Evolutionary conservation across 2,113 vertebrate genomes (phyloP), one percentile per base, ranked within the genome.

Genomic region (Chlorocebus sabaeus): DNA sequence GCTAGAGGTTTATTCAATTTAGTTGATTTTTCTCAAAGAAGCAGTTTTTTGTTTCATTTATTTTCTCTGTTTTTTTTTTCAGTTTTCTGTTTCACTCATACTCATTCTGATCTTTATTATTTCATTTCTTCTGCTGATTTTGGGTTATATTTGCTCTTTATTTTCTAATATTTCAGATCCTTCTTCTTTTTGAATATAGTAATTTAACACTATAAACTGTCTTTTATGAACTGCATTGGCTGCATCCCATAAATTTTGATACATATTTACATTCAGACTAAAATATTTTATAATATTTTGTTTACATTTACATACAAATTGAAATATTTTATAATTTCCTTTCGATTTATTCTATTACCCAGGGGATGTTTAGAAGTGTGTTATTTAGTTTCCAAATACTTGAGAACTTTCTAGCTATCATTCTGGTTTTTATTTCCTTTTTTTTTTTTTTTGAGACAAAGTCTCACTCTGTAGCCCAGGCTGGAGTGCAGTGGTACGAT

Each of bases 361-460:
- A 78, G 25, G 25, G 17, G 27, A 48, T 79, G 50, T 92, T 86
- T 84, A 82, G 67, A 93, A 70, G 12, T 75, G 27, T 75, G 9
- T 61, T 38, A 32, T 85, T 90, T 89, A 32, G 38, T 64, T 90
- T 90, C 59, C 68, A 95, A 95, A 76, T 81, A 84, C 43, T 93
- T 67, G 12, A 17, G 0, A 23, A 43, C 27, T 82, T 95, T 48
- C 9, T 72, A 64, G 35, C n/a, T 80, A 22, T 38, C 30, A n/a
- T 83, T 70, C 10, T 90, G 25, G 57, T 72, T 64, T 64, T 64
- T 64, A 64, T 67, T 83, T 83, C 32, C 68, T 93, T 43, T 20
- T 55, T 20, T 55, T 55, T 52, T 55, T 55, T 55, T 52, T 55
- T 55, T 55, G 52, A 55, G 52, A 0, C 18, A 18, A 55, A 55